phyloP scores from a whole-genome alignment of 1,140 invertebrate species.

The Brachionus sp. region DNA sequence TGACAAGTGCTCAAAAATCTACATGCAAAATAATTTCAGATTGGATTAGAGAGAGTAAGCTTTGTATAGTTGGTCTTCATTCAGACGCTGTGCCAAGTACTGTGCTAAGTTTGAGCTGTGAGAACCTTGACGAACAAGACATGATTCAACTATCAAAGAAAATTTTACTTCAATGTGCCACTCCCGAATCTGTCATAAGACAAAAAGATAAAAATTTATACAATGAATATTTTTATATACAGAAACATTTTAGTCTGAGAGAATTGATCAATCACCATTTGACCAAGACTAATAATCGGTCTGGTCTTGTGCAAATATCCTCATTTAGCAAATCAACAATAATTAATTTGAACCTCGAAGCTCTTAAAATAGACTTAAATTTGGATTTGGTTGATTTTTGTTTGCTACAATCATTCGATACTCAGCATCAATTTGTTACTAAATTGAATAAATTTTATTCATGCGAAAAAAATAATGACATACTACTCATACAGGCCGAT shows the following conservation, averaged over 20 bases:
- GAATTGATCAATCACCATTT: background rate
- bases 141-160: constrained; percentile 47
- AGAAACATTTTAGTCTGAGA: constrained; percentile 49
- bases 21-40: constrained; percentile 49
- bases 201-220: constrained; percentile 45
- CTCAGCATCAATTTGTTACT: constrained; percentile 48
- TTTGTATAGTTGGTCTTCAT: constrained; percentile 50
- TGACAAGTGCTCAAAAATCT: constrained; percentile 48
- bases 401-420: constrained; percentile 48
- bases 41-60: constrained; percentile 50
- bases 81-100: constrained; percentile 52
- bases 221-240: constrained; percentile 50
- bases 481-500: constrained; percentile 54
- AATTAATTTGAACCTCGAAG: background rate
- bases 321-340: constrained; percentile 46
- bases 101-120: constrained; percentile 48
- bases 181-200: constrained; percentile 49
- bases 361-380: constrained; percentile 6
- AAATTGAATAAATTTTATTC: constrained; percentile 44
- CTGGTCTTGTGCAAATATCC: constrained; percentile 46
- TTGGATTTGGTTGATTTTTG: constrained; percentile 11
- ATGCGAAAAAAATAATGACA: background rate
- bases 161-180: constrained; percentile 50
- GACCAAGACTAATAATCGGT: background rate
- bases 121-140: background rate